Conservation (phyloP, 2,113 vertebrate species). For the Butorides virescens region DNA sequence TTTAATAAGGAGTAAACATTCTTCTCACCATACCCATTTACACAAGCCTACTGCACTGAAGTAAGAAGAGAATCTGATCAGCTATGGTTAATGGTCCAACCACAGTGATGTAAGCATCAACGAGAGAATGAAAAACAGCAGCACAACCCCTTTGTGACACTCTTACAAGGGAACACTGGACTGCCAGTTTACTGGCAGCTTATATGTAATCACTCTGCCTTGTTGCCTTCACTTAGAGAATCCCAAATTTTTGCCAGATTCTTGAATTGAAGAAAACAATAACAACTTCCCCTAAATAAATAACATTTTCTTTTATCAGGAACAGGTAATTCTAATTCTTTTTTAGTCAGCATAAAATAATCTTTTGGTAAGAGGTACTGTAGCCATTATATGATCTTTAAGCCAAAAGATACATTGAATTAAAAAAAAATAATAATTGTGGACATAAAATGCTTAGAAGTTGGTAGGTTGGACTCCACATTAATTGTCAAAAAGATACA, state of each 20-base stretch:
- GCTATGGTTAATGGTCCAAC: not conserved
- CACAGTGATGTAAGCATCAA: not conserved
- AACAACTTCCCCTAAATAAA: not conserved
- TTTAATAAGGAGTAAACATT: not conserved
- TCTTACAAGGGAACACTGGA: not conserved
- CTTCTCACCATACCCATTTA: not conserved
- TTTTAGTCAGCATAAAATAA: not conserved
- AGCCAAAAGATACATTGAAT: not conserved
- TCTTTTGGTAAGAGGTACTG: not conserved
- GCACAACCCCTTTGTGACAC: not conserved
- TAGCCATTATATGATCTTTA: not conserved
- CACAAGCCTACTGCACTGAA: not conserved
- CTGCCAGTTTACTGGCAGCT: not conserved
- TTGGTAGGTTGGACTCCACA: not conserved
- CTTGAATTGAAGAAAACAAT: not conserved
- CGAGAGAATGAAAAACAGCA: not conserved
- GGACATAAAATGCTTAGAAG: not conserved
- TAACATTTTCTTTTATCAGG: not conserved
- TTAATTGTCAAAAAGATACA: not conserved
- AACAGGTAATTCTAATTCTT: not conserved
- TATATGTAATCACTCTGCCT: not conserved
- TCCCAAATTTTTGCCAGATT: not conserved
- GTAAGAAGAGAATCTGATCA: not conserved
- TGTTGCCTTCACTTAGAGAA: not conserved
- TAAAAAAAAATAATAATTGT: not conserved